Evolutionary conservation across 2,888 invertebrate genomes (phyloP).

Genomic region (Eumacrocentrus americanus): DNA sequence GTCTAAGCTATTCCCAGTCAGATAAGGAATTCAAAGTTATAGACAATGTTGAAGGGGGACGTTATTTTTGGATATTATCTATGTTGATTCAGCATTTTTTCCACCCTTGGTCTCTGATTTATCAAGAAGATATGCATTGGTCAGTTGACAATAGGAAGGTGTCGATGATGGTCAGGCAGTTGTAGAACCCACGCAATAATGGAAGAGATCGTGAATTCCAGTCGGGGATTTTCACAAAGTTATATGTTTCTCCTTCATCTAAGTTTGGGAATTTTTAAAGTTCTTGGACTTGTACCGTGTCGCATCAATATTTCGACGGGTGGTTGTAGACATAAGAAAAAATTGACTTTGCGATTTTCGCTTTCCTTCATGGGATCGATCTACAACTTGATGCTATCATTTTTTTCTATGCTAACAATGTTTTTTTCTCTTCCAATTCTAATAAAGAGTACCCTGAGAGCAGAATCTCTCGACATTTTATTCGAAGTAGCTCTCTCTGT

Average conservation of each 20-base stretch:
- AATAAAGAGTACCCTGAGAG: background rate
- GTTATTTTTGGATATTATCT: too few species aligned
- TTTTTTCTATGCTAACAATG: background rate
- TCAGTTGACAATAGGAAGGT: background rate
- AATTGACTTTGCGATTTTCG: background rate
- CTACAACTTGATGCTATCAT: background rate
- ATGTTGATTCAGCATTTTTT: too few species aligned
- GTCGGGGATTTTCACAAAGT: background rate
- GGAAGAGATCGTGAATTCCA: background rate
- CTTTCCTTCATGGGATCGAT: background rate
- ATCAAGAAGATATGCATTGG: too few species aligned
- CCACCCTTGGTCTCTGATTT: too few species aligned
- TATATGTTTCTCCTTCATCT: background rate
- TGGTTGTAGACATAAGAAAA: background rate
- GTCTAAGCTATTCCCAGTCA: too few species aligned
- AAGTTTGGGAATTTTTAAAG: background rate
- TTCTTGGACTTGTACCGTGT: background rate
- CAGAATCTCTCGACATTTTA: background rate
- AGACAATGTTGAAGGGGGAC: too few species aligned
- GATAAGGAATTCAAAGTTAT: too few species aligned
- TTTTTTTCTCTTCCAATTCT: background rate
- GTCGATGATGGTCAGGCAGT: background rate
- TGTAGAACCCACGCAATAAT: too few species aligned
- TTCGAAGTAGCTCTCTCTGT: background rate
- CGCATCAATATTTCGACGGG: background rate